A percentile compares a stretch with the other conserved stretches of the same genome.
phyloP scores from a whole-genome alignment of 30 jellyfish, hydroid and myxozoan genomes.

The Aurelia aurita region DNA sequence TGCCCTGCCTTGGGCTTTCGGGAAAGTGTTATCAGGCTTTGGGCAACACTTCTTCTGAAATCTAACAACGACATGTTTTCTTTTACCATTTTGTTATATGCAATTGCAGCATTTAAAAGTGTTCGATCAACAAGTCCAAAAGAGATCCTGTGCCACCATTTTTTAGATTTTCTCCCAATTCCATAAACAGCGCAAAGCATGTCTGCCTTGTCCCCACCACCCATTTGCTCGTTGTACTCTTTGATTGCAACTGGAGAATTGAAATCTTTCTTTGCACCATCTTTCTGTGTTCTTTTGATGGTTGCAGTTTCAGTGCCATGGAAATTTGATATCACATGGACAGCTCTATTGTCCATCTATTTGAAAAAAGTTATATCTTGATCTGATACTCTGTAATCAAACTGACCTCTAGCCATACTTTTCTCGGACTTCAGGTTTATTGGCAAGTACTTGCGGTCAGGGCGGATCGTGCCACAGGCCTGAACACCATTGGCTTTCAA shows the following conservation, averaged over 20 bases:
- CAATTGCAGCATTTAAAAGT: conserved; percentile 73
- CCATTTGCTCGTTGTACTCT: conserved; percentile 58
- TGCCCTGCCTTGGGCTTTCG: conserved; percentile 71
- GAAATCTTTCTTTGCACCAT: conserved; percentile 40
- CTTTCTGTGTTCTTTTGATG: conserved; percentile 35
- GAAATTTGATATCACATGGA: too few species aligned
- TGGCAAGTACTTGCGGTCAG: conserved; percentile 49
- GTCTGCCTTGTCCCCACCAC: conserved; percentile 88
- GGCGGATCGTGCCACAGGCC: conserved; percentile 51
- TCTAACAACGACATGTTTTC: conserved; percentile 30
- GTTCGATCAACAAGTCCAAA: conserved; percentile 83
- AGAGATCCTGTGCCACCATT: conserved; percentile 87
- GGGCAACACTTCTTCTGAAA: conserved; percentile 65
- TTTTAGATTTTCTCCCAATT: conserved; percentile 55
- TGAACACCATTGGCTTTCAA: neutral
- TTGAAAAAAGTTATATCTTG: conserved; percentile 51
- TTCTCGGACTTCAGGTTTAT: conserved; percentile 38
- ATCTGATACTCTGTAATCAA: conserved; percentile 59
- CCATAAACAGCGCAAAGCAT: conserved; percentile 78
- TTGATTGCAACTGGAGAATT: conserved; percentile 67
- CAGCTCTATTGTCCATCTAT: conserved; percentile 81
- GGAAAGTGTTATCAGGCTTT: conserved; percentile 41
- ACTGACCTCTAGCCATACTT: conserved; percentile 53
- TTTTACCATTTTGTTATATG: conserved; percentile 28
- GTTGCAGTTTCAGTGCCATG: conserved; percentile 12